Conservation (phyloP, 2,113 vertebrate genomes). For the Platysteira castanea region DNA sequence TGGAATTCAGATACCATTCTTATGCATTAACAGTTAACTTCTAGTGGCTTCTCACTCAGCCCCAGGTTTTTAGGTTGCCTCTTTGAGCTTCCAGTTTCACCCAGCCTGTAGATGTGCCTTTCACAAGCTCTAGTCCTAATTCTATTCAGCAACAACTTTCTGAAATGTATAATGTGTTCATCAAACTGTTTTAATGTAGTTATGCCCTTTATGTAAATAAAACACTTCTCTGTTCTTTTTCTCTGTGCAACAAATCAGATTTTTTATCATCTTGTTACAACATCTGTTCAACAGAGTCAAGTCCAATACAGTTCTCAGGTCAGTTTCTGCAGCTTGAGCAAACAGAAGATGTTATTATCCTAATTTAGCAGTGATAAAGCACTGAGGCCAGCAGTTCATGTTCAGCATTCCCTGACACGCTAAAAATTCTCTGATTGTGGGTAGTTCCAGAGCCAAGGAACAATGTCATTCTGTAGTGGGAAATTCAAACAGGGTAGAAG, state of each 20-base stretch:
- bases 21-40: neutral
- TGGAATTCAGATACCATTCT: neutral
- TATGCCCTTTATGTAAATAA: constrained; percentile 9
- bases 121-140: neutral
- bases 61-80: neutral
- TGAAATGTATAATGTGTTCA: neutral
- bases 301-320: constrained; percentile 8
- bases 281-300: constrained; percentile 38
- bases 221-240: constrained; percentile 7
- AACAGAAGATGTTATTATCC: constrained; percentile 33
- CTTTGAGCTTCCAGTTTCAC: neutral
- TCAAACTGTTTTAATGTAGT: neutral
- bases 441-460: neutral
- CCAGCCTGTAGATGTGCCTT: neutral
- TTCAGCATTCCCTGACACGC: neutral
- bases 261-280: constrained; percentile 29
- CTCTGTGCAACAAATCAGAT: neutral
- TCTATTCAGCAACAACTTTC: neutral
- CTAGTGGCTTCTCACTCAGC: neutral
- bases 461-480: neutral
- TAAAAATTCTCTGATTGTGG: constrained; percentile 13
- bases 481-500: neutral
- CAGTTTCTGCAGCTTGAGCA: constrained; percentile 2
- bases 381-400: neutral
- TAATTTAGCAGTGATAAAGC: neutral